Conservation (phyloP, 2,797 vertebrate genomes). For the Parauchenoglanis ngamensis region DNA sequence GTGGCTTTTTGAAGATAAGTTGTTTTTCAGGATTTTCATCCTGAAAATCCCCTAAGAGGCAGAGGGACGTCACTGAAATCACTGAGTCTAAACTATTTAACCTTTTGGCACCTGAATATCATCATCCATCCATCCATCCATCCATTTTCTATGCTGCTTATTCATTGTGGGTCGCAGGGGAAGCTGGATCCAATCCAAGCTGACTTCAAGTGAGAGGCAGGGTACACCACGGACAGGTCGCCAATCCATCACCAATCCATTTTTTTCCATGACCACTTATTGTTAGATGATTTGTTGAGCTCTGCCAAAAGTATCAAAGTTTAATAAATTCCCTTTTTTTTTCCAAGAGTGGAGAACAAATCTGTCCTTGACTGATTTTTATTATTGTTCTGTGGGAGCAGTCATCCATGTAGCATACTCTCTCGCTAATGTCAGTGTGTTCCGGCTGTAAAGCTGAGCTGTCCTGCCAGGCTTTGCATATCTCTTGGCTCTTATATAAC, state of each 20-base stretch:
- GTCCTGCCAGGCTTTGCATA: not conserved
- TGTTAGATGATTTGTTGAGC: not conserved
- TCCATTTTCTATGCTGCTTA: too few relatives aligned
- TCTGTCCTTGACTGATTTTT: conserved; percentile 37
- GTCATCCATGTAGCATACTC: conserved; percentile 6
- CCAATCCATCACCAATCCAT: too few relatives aligned
- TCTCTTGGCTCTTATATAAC: conserved; percentile 22
- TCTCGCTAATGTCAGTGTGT: conserved; percentile 28
- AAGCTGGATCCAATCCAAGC: too few relatives aligned
- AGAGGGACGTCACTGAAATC: not conserved
- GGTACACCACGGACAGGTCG: too few relatives aligned
- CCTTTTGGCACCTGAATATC: not conserved
- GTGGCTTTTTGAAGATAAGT: not conserved
- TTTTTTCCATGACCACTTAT: not conserved
- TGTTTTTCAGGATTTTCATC: not conserved
- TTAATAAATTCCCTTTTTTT: not conserved
- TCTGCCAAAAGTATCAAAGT: not conserved
- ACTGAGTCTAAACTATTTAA: not conserved
- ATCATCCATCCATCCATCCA: not conserved
- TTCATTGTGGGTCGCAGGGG: too few relatives aligned
- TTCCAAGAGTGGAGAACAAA: not conserved
- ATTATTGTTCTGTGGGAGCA: conserved; percentile 32
- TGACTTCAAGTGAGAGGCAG: too few relatives aligned
- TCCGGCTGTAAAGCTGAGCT: conserved; percentile 29
- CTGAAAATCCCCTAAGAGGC: conserved; percentile 1